These are phyloP conservation scores for Mystacides longicornis DNA, from an alignment of 2,888 invertebrate species.

Conservation along the genomic window DNA sequence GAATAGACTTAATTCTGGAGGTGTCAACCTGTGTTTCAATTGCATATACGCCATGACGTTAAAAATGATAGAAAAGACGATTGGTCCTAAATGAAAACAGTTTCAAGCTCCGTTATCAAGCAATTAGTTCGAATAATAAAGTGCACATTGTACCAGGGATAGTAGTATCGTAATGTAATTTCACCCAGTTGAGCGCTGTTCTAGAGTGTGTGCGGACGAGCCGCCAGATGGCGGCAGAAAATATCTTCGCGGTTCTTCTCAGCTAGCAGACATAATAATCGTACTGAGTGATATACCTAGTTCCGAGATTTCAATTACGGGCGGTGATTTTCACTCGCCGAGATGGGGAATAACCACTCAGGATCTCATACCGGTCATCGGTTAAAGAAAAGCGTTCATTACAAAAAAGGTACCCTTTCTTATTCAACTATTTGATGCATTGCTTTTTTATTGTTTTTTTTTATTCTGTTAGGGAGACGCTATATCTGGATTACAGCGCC, in stretches of 20 bases:
- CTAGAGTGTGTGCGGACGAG: not conserved
- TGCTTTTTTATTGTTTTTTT: not conserved
- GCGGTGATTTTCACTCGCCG: conserved; percentile 6
- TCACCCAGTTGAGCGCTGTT: not conserved
- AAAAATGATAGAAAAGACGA: too few relatives aligned
- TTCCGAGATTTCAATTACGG: not conserved
- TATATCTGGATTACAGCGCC: conserved; percentile 8
- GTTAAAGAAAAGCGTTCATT: conserved; percentile 72
- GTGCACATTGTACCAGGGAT: too few relatives aligned
- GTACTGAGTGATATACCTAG: conserved; percentile 2
- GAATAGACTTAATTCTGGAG: too few relatives aligned
- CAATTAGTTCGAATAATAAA: too few relatives aligned
- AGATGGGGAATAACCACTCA: conserved; percentile 48
- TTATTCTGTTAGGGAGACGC: not conserved
- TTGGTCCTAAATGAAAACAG: too few relatives aligned
- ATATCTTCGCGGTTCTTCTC: not conserved
- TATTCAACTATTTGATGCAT: not conserved
- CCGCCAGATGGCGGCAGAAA: not conserved
- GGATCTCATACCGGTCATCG: conserved; percentile 43
- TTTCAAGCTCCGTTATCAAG: too few relatives aligned
- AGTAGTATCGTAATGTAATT: not conserved
- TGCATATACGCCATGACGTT: too few relatives aligned
- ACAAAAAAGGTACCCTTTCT: conserved; percentile 68
- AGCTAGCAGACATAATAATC: not conserved
- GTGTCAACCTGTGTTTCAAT: too few relatives aligned